Percentiles rank a stretch among this genome's conserved stretches.
Evolutionary conservation across 2,888 invertebrate species (phyloP).

Genomic region (Trachelus troglodyta): DNA sequence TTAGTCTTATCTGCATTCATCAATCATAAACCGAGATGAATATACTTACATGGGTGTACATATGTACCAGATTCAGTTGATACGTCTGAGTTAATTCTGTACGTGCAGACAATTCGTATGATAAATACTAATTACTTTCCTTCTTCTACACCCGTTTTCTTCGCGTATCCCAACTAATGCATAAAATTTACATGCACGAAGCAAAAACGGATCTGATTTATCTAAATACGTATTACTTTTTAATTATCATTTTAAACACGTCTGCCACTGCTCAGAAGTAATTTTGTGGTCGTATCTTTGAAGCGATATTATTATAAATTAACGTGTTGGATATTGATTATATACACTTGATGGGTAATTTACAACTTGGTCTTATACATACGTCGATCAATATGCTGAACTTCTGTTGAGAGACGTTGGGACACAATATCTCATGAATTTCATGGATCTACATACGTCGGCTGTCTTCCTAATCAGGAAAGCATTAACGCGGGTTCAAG

Average conservation of each 20-base stretch:
- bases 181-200: not conserved
- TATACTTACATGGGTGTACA: not conserved
- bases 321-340: not conserved
- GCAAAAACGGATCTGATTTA: not conserved
- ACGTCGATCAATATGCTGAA: not conserved
- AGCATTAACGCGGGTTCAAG: not conserved
- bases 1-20: not conserved
- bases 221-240: not conserved
- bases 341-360: too few relatives aligned
- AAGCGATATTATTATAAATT: not conserved
- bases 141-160: not conserved
- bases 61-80: not conserved
- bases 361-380: not conserved
- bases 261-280: not conserved
- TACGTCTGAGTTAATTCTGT: not conserved
- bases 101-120: not conserved
- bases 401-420: not conserved
- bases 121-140: not conserved
- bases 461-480: not conserved
- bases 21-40: not conserved
- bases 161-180: not conserved
- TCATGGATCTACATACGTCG: not conserved
- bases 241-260: not conserved
- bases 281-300: not conserved
- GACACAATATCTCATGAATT: not conserved